Base-by-base conservation (phyloP, 1,140 invertebrate species). In the Aplysia californica region DNA sequence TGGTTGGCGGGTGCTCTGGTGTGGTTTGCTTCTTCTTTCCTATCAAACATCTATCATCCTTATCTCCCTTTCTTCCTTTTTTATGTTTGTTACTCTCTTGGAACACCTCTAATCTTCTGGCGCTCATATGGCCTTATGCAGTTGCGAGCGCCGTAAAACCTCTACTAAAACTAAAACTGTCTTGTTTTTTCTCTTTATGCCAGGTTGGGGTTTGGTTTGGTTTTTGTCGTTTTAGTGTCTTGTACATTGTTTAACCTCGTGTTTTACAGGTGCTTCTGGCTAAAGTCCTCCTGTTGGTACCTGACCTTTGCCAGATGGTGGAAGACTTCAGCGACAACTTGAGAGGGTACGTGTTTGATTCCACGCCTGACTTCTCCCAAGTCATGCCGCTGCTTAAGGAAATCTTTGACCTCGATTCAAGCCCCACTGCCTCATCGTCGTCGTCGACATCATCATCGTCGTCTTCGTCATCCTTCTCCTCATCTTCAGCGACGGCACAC, bases 301-400 rank as follows among this genome's bases (percentile, higher is more conserved):
- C 84, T 26, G 79, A 83, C 29, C 55, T 86, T 0, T 61, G 80
- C 33, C 82, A 84, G 68, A 79, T 83, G 6, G 76, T 83, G 23
- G 83, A 84, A 26, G 79, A 84, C 33, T 84, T 86, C 65, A 74
- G 77, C n/a, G 68, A 71, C 2, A 77, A 82, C 59, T 71, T 84
- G 1, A 79, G 76, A 61, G 61, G 58, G 3, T 69, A 78, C 44
- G 65, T 83, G 0, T 85, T 80, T 68, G 84, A 85, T 58, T 18
- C 55, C 31, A 71, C 76, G 0, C 58, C 74, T 5, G 61, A 80
- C 5, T 83, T 79, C 68, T 61, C 67, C 29, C 78, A 80, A 18
- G 80, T 80, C 18, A 78, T 80, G 70, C 82, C 82, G n/a, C 71
- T 85, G 15, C 59, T 85, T 2, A 74, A 76, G 29, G 84, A 85